Percentiles rank a stretch among this genome's conserved stretches.
Conservation (phyloP, 2,888 invertebrate species). For the Amiota minor region DNA sequence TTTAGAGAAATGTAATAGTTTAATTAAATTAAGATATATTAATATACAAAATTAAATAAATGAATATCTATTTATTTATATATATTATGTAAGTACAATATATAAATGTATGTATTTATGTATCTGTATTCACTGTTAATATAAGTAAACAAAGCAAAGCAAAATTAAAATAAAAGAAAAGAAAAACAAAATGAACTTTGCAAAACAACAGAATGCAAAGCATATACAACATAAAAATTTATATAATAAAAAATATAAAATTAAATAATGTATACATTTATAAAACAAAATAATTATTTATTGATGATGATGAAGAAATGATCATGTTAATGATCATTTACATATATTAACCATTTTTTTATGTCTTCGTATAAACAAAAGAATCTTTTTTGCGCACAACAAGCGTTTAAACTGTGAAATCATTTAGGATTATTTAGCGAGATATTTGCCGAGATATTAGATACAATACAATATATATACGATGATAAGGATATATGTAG, state of each 20-base stretch:
- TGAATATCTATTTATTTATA: not conserved
- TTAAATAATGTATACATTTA: not conserved
- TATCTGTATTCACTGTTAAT: slow-evolving; percentile 20
- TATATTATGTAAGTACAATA: slow-evolving; percentile 38
- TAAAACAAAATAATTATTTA: not conserved
- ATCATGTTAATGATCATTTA: too few relatives aligned
- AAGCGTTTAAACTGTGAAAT: slow-evolving; percentile 40
- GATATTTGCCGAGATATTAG: slow-evolving; percentile 3
- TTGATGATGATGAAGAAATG: too few relatives aligned
- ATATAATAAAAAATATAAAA: not conserved
- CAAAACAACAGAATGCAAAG: slow-evolving; percentile 53
- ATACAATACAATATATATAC: too few relatives aligned
- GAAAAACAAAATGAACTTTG: slow-evolving; percentile 33
- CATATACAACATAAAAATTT: slow-evolving; percentile 45
- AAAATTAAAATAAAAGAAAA: slow-evolving; percentile 28
- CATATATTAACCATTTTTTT: slow-evolving; percentile 3
- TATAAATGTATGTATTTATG: slow-evolving; percentile 30
- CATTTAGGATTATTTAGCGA: slow-evolving; percentile 24
- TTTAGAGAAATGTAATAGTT: slow-evolving; percentile 64
- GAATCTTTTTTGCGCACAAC: slow-evolving; percentile 39
- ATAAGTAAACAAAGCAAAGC: slow-evolving; percentile 1
- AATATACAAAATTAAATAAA: slow-evolving; percentile 40
- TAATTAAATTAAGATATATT: slow-evolving; percentile 49
- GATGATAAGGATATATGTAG: not conserved
- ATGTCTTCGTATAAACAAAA: slow-evolving; percentile 32